Percentiles rank a stretch among this genome's conserved stretches.
phyloP scores from a whole-genome alignment of 2,888 invertebrate genomes.

The Acronicta leporina region DNA sequence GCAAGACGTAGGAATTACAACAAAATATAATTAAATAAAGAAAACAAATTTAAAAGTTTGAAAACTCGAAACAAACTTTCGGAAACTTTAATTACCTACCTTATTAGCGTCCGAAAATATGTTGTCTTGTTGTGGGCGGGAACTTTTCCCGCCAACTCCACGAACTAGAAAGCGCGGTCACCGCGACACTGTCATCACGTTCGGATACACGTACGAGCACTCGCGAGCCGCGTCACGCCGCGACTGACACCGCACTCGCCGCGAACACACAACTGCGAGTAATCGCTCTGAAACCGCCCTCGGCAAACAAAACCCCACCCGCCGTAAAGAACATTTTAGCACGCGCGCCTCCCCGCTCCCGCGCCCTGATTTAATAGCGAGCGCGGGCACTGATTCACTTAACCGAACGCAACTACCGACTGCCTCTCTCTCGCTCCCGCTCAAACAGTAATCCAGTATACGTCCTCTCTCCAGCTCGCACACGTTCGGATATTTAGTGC shows the following conservation, averaged over 20 bases:
- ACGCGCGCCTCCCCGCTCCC: constrained; percentile 81
- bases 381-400: constrained; percentile 89
- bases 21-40: no score
- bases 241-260: constrained; percentile 67
- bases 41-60: constrained; percentile 27
- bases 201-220: constrained; percentile 69
- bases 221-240: constrained; percentile 71
- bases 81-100: constrained; percentile 79
- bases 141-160: constrained; percentile 85
- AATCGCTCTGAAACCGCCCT: constrained; percentile 86
- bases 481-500: constrained; percentile 57
- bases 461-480: constrained; percentile 61
- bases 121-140: constrained; percentile 85
- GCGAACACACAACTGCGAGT: constrained; percentile 70
- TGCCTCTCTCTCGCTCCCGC: constrained; percentile 78
- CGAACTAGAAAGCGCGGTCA: constrained; percentile 80
- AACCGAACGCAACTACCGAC: constrained; percentile 86
- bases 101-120: constrained; percentile 90
- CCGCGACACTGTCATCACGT: constrained; percentile 79
- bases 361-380: constrained; percentile 88
- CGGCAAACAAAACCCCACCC: constrained; percentile 88
- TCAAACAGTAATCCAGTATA: constrained; percentile 59
- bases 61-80: constrained; percentile 33
- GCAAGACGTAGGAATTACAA: no score
- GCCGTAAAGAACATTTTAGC: constrained; percentile 87